Base-by-base conservation (phyloP, 1,140 invertebrate species). In the Trigoniulus corallinus region DNA sequence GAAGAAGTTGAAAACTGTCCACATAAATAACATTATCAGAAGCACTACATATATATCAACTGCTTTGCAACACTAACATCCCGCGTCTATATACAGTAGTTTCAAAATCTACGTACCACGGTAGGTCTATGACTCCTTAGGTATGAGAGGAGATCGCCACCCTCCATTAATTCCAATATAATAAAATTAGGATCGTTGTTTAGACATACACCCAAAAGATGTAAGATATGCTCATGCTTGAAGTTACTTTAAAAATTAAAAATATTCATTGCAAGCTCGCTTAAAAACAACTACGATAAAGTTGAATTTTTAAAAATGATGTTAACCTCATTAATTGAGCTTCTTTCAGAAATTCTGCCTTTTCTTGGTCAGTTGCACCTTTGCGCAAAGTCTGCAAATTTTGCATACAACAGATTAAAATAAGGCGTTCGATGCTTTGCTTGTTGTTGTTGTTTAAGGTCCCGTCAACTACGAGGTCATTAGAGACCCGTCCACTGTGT, bases 141-240 rank as follows among this genome's bases (percentile, higher is more conserved):
- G 66, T 92, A 97, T 41, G 83, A 88, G 0, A 95, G 70, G 24
- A 98, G 68, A 69, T 98, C 93, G 0, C 94, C 92, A 1, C 82
- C 88, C 67, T 94, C 84, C 95, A 98, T 98, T 7, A 97, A 72
- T 67, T 98, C 94, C 71, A 98, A 79, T 18, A 98, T 82, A 41
- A 98, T 79, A 56, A 89, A 88, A 56, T 88, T 84, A 12, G 88
- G 81, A 61, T 95, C 88, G 47, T 85, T 84, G 62, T 97, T 88
- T 1, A 94, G 72, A 64, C 92, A 96, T 1, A 98, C 87, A 0
- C 93, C 94, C 2, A 97, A 70, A 3, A 98, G 71, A 58, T 85
- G 75, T 3, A 98, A 67, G 29, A 98, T 97, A 63, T 98, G 88
- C 37, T 92, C 82, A 63, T 98, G 93, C 59, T 89, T 84, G 61